Base-by-base conservation (phyloP, 2,888 invertebrate species). In the Agrotis segetum region DNA sequence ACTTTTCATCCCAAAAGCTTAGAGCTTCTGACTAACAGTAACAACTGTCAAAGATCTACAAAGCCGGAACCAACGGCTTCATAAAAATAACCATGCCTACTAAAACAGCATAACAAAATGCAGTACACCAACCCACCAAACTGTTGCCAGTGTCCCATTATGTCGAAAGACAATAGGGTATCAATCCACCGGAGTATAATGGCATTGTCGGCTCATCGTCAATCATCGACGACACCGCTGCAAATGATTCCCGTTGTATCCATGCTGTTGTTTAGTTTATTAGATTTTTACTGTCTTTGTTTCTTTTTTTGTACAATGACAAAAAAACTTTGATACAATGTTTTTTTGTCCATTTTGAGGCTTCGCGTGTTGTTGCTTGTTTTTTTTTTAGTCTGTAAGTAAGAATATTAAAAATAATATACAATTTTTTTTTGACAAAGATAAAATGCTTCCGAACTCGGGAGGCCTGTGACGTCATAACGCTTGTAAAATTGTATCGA, bases 111-210 rank as follows among this genome's bases (percentile, higher is more conserved):
- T 13, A 44, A 64, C 34, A 62, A 67, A 74, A 40, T 80, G 50
- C 67, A 67, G 55, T 55, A 56, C 24, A 60, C 3, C 34, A 60
- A n/a, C 40, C 17, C 44, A 50, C 13, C 76, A 74, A 77, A 77
- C 77, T 80, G 77, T 81, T 76, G 70, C 77, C 53, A n/a, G 60
- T 56, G 58, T 53, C 65, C 65, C 40, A 76, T 77, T 77, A 81
- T 70, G 17, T 29, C n/a, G 40, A 65, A 17, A 69, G 69, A 78
- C 81, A 78, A 81, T 78, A 47, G 69, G 17, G 46, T 67, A 81
- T 82, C 78, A 79, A 82, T 82, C 58, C 62, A 66, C 16, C 7
- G 64, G 64, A 55, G 62, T 21, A 77, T 68, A 65, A 77, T 82
- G 19, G 58, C 53, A 52, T 56, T 62, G 78, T 67, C 53, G 47